Conservation (phyloP, 2,888 invertebrate genomes). For the Lasioglossum lativentre region DNA sequence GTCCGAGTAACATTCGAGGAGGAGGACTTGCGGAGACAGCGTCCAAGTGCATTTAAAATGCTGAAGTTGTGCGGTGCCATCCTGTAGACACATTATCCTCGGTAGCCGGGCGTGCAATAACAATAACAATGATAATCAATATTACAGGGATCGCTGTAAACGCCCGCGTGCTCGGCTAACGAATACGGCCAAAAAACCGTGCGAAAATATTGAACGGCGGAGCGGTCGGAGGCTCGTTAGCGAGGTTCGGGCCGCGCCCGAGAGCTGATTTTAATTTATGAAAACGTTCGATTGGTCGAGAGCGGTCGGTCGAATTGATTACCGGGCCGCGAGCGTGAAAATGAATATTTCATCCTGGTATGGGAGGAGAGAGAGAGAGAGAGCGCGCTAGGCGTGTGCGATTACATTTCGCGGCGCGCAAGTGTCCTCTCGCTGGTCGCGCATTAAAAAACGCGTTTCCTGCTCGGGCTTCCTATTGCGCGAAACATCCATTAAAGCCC, state of each 20-base stretch:
- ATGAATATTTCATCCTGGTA: constrained; percentile 32
- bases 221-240: constrained; percentile 7
- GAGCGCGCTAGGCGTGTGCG: not conserved
- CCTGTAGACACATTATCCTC: not conserved
- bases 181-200: not conserved
- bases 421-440: constrained; percentile 26
- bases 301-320: constrained; percentile 7
- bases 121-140: not conserved
- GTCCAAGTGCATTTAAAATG: not conserved
- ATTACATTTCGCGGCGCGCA: constrained; percentile 30
- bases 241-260: not conserved
- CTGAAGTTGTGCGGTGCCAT: not conserved
- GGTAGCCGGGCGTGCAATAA: not conserved
- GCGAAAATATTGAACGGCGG: not conserved
- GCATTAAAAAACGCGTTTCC: constrained; percentile 43
- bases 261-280: constrained; percentile 11
- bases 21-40: accelerated
- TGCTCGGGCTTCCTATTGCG: constrained; percentile 39
- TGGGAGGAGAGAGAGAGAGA: not conserved
- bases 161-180: not conserved
- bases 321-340: not conserved
- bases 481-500: constrained; percentile 54
- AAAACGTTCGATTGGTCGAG: constrained; percentile 1
- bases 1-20: too few relatives aligned
- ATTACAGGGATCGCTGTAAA: not conserved